These are phyloP conservation scores for Sebastes iracundus DNA, from an alignment of 2,797 vertebrate genomes.

Conservation along the genomic window DNA sequence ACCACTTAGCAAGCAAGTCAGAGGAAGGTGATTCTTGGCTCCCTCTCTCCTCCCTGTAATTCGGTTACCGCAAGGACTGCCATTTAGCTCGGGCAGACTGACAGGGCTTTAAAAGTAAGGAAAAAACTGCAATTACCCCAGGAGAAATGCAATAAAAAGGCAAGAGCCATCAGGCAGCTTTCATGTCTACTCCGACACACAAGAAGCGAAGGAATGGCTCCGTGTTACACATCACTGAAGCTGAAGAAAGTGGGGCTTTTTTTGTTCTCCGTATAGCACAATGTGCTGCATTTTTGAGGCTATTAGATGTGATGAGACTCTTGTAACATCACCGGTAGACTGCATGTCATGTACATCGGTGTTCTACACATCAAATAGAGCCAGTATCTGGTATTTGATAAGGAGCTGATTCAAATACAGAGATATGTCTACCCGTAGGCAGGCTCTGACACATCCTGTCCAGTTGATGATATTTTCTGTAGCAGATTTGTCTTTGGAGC, in stretches of 20 bases:
- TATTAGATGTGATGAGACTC: constrained; percentile 42
- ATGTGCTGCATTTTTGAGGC: constrained; percentile 13
- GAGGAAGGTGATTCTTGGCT: constrained; percentile 62
- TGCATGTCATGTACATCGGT: constrained; percentile 27
- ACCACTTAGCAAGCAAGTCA: constrained; percentile 64
- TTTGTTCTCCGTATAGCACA: constrained; percentile 4
- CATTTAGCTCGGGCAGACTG: constrained; percentile 63
- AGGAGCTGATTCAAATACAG: constrained; percentile 38
- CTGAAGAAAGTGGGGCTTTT: constrained; percentile 20
- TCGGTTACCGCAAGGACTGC: constrained; percentile 64
- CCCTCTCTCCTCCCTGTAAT: constrained; percentile 57
- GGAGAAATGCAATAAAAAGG: constrained; percentile 46
- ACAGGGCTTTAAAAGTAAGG: constrained; percentile 64
- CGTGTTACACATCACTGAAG: constrained; percentile 19
- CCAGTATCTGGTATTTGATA: constrained; percentile 42
- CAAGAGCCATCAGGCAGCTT: constrained; percentile 49
- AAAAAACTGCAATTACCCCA: constrained; percentile 64
- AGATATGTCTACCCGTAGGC: constrained; percentile 17
- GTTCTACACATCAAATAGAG: constrained; percentile 36
- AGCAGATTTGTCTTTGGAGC: constrained; percentile 38
- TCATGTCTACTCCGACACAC: constrained; percentile 49
- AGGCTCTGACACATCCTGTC: constrained; percentile 33
- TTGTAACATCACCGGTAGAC: constrained; percentile 22
- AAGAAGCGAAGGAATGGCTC: constrained; percentile 20
- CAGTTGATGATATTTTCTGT: constrained; percentile 22